Base-by-base conservation (phyloP, 2,113 vertebrate species). In the Saccopteryx bilineata region DNA sequence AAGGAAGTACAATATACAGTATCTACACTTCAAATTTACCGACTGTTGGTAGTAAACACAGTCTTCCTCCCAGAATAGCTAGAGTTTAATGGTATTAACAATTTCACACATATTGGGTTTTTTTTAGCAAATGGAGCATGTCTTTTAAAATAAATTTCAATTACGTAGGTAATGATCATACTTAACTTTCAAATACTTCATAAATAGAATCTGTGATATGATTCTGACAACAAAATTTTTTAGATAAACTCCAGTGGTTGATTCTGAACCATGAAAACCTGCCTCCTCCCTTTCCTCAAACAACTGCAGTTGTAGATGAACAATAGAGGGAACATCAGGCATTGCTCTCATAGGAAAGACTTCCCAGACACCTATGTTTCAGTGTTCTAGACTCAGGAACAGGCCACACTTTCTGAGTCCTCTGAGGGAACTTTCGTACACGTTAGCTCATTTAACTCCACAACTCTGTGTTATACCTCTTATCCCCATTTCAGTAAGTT, bases 61-160 rank as follows among this genome's bases (percentile, higher is more conserved):
- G 54, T 31, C 75, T 48, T 84, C 1, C 19, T 60, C 39, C 18
- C 9, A 61, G 39, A 86, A 68, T 11, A 92, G 46, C 10, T 93
- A 54, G 48, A 19, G 19, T 56, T 86, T 28, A 90, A 54, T 66
- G 39, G 4, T 56, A 79, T 7, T 75, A 28, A 54, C 33, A 71
- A 60, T 71, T 83, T 68, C 60, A 94, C 24, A 87, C 4, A 12
- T 69, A 39, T 66, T 79, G 18, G 58, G 48, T 69, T 21, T 39
- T n/a, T 81, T 31, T 83, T 21, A 66, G 80, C 26, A 18, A 96
- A 54, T 26, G 48, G 71, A 89, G 46, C 7, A 54, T 68, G 8
- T 63, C 74, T 31, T 87, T 76, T 54, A 61, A 89, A 87, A 69
- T 68, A 69, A 83, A 92, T 81, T 87, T 90, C 72, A 94, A 94